phyloP scores from a whole-genome alignment of 2,888 invertebrate species.

The Eretmocerus hayati region DNA sequence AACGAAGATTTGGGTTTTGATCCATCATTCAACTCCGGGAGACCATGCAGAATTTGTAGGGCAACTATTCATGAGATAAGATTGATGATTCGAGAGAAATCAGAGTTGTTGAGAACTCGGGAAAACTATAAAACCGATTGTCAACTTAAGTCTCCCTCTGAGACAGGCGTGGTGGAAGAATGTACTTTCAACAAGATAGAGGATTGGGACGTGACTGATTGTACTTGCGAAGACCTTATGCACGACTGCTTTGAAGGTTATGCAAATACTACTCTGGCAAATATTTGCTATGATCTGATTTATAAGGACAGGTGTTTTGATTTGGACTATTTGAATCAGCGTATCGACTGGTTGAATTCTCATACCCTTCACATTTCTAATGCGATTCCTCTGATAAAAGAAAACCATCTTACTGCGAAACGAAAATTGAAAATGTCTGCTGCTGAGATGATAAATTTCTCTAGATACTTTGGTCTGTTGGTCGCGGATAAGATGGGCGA shows the following conservation, averaged over 20 bases:
- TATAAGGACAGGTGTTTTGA: conserved; percentile 12
- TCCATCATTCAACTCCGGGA: conserved; percentile 13
- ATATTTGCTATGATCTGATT: conserved; percentile 10
- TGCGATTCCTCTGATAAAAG: conserved; percentile 9
- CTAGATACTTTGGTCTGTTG: conserved; percentile 3
- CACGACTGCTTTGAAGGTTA: conserved; percentile 23
- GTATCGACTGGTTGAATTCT: conserved; percentile 6
- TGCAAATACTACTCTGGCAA: conserved; percentile 16
- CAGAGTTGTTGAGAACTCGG: conserved; percentile 4
- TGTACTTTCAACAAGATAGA: conserved; percentile 18
- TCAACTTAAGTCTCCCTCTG: not conserved
- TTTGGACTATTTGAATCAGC: conserved; percentile 10
- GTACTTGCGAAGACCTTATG: conserved; percentile 19
- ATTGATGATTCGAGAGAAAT: conserved; percentile 4
- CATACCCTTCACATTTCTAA: not conserved
- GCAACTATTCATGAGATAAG: not conserved
- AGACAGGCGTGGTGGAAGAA: conserved; percentile 9
- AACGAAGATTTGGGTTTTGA: conserved; percentile 17
- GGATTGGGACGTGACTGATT: conserved; percentile 13
- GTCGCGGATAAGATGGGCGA: conserved; percentile 8
- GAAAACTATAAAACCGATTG: conserved; percentile 7
- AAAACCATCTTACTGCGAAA: conserved; percentile 3
- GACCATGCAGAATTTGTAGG: not conserved
- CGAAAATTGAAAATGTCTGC: conserved; percentile 15
- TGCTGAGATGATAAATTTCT: conserved; percentile 8